A percentile compares a stretch with the other conserved stretches of the same genome.
Conservation (phyloP, 2,797 vertebrate species). For the Oophaga sylvatica region DNA sequence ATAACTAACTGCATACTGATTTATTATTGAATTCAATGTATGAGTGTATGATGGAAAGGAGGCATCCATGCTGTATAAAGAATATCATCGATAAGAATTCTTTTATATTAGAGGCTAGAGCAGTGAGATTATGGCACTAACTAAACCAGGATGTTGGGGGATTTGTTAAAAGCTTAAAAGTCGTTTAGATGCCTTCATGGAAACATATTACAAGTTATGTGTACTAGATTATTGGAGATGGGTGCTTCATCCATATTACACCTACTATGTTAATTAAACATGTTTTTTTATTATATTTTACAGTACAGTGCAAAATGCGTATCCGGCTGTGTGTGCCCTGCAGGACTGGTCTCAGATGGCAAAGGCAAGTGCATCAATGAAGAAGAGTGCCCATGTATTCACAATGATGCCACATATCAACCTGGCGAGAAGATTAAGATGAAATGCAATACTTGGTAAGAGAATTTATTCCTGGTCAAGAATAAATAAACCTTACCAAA, state of each 20-base stretch:
- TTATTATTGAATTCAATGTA: background rate
- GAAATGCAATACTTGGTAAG: conserved; percentile 93
- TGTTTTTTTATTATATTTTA: conserved; percentile 53
- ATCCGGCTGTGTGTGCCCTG: conserved; percentile 88
- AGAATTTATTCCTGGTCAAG: background rate
- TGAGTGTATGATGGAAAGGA: background rate
- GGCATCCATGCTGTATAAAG: background rate
- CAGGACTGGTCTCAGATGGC: conserved; percentile 80
- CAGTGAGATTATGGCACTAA: background rate
- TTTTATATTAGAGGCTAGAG: background rate
- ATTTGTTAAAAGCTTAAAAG: background rate
- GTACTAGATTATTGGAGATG: background rate
- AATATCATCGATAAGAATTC: too few species aligned
- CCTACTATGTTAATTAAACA: background rate
- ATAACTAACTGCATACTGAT: background rate
- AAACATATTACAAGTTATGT: background rate
- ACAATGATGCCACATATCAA: conserved; percentile 81
- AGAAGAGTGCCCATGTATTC: conserved; percentile 83
- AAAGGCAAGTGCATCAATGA: conserved; percentile 78
- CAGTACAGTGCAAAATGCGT: conserved; percentile 83
- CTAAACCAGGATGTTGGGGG: background rate
- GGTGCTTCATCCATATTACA: background rate
- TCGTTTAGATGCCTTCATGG: background rate
- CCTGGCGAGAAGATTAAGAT: conserved; percentile 81
- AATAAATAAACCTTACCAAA: background rate